These are phyloP conservation scores for Cervus canadensis DNA, from an alignment of 2,113 vertebrate species.

Conservation along the genomic window DNA sequence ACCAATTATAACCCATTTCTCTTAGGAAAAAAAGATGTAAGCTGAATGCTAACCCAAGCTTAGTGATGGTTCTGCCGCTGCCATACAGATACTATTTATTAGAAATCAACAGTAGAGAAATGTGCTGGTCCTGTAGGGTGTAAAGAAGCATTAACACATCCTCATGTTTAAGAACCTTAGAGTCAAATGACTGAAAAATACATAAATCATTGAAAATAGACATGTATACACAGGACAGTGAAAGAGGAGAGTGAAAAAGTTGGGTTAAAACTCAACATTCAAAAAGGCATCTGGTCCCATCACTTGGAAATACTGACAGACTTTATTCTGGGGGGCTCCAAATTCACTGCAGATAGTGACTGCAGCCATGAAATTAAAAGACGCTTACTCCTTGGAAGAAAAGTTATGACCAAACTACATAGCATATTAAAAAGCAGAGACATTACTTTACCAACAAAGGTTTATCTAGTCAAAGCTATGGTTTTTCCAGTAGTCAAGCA, in stretches of 20 bases:
- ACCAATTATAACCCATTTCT: background rate
- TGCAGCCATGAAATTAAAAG: background rate
- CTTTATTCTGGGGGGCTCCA: background rate
- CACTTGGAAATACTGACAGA: background rate
- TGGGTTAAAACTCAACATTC: background rate
- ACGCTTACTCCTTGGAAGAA: background rate
- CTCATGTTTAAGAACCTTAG: background rate
- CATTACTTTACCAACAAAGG: background rate
- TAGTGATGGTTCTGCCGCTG: background rate
- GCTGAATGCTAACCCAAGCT: background rate
- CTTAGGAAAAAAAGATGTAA: background rate
- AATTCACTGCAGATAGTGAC: background rate
- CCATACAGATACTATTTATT: background rate
- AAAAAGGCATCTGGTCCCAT: background rate
- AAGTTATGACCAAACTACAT: background rate
- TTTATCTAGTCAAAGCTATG: background rate
- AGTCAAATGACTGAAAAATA: background rate
- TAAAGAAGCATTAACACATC: background rate
- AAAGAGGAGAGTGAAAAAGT: background rate
- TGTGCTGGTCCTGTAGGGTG: background rate
- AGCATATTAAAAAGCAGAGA: background rate
- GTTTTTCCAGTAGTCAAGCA: background rate
- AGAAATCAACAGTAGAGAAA: constrained; percentile 27
- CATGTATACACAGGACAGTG: background rate
- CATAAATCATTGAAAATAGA: background rate